phyloP scores from a whole-genome alignment of 2,113 vertebrate species.

The Tautogolabrus adspersus region DNA sequence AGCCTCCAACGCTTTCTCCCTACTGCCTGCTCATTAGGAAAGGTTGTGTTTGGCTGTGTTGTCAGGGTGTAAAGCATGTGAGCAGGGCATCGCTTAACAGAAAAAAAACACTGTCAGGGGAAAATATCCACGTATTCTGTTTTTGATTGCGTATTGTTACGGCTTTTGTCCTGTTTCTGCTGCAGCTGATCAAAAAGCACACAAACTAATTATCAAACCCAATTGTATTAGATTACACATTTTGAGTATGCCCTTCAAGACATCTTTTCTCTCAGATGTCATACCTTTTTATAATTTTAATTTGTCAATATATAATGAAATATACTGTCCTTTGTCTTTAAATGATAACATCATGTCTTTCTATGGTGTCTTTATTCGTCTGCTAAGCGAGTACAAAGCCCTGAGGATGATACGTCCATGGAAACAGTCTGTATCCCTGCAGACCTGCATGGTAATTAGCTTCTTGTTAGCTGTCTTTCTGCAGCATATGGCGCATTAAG shows the following conservation, averaged over 20 bases:
- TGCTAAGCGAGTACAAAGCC: constrained; percentile 37
- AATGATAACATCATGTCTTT: constrained; percentile 7
- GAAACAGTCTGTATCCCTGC: constrained; percentile 42
- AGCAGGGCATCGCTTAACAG: constrained; percentile 46
- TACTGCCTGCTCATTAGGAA: constrained; percentile 61
- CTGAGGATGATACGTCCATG: constrained; percentile 41
- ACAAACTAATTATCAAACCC: constrained; percentile 34
- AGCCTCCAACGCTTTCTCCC: constrained; percentile 39
- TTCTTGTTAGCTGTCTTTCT: constrained; percentile 57
- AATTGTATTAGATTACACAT: not conserved
- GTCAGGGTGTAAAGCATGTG: constrained; percentile 50
- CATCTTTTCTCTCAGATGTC: not conserved
- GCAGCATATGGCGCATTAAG: constrained; percentile 64
- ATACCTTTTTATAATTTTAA: not conserved
- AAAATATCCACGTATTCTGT: not conserved
- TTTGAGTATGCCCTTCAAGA: not conserved
- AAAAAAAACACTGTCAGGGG: constrained; percentile 29
- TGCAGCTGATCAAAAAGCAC: constrained; percentile 19
- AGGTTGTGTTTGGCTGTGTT: constrained; percentile 54
- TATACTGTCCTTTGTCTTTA: not conserved
- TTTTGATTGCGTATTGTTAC: constrained; percentile 12
- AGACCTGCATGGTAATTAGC: constrained; percentile 65
- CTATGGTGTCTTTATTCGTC: constrained; percentile 21
- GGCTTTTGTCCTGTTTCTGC: constrained; percentile 24
- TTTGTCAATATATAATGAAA: not conserved